Base-by-base conservation (phyloP, 1,140 invertebrate species). In the Popillia japonica region DNA sequence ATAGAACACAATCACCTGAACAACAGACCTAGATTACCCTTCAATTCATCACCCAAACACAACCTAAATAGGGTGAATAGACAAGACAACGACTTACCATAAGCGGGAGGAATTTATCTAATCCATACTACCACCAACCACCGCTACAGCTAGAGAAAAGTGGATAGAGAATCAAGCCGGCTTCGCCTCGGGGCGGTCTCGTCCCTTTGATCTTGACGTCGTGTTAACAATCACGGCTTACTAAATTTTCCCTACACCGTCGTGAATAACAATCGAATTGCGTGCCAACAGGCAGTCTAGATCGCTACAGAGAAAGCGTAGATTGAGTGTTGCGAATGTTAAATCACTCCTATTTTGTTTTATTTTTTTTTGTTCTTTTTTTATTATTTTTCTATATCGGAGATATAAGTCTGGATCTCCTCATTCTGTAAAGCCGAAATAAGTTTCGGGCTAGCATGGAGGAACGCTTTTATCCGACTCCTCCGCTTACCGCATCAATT, bases 211-310 rank as follows among this genome's bases (percentile, higher is more conserved):
- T 74, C 72, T 40, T 10, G 6, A 14, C 34, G 14, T 55, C 48
- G 48, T 74, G 72, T 74, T 74, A 74, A 74, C 72, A 41, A 74
- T 74, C 72, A 74, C 72, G 72, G 34, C 72, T 74, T 27, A 74
- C 72, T 74, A 74, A 40, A 74, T 74, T 74, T 40, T n/a, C 23
- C 14, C 64, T 72, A 14, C 14, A 17, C 14, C 11, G 48, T 4
- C 41, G 34, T 74, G 72, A 40, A 74, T 74, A 44, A 74, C 72
- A 74, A 74, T 74, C 34, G 72, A 44, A 74, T 74, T 74, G 72
- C 72, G 72, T 74, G 72, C 22, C 61, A 22, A 10, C 20, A 68
- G 61, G 20, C 22, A 68, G 27, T 23, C n/a, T 61, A 61, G n/a
- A 61, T 61, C n/a, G 44, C 10, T 48, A 48, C 2, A 34, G 2